Evolutionary conservation across 2,888 invertebrate genomes (phyloP), one percentile per base, ranked within the genome.

Genomic region (Agonum fuliginosum): DNA sequence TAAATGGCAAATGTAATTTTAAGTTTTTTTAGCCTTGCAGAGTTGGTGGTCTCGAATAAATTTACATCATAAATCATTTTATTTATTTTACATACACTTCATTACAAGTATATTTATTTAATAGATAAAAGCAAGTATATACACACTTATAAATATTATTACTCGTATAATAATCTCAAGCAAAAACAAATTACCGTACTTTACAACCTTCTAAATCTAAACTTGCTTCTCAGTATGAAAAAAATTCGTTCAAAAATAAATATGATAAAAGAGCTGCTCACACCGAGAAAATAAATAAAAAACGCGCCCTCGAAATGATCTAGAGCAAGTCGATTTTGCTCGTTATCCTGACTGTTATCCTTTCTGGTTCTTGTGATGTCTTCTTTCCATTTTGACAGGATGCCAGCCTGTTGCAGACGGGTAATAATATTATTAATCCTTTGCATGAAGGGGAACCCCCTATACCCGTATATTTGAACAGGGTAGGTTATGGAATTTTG

Each of bases 381-480:
- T 8, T 70, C n/a, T 17, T 70, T 27, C 70, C 70, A 70, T 48
- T 70, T 70, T 0, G 43, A 27, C 8, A 46, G 5, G 12, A 70
- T 24, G 1, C 70, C 70, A 0, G 46, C 17, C 17, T 70, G 46
- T n/a, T 37, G 22, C 2, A 70, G 4, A 10, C 14, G 27, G 12
- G 14, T 30, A 2, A 70, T 70, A 17, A 70, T 46, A 30, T 22
- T 4, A 30, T 70, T 70, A 27, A 70, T 27, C 17, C 70, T 43
- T 10, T 5, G n/a, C 14, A 46, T 43, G 10, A 70, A 46, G 6
- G 70, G 70, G 14, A 70, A 70, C 6, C 70, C 70, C 17, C 14
- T 43, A 17, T 46, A 43, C 1, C 20, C 43, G 48, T 46, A 70
- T n/a, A 70, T 22, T 24, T 70, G 70, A 5, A 70, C 48, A 14